Conservation (phyloP, 2,888 invertebrate genomes). For the Nipponacmea schrenckii region DNA sequence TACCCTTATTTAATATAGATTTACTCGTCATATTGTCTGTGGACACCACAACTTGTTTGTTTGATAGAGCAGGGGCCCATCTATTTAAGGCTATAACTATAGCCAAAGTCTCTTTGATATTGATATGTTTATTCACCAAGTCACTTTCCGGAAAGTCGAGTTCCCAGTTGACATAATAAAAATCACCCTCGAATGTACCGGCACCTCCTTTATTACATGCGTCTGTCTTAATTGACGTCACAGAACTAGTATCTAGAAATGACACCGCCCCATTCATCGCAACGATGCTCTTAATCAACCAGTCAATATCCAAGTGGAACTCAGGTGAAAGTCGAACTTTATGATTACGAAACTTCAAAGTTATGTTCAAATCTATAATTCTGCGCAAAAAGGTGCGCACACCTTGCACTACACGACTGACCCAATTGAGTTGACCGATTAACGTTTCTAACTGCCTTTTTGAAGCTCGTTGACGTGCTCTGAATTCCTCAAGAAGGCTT, state of each 20-base stretch:
- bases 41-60: not conserved
- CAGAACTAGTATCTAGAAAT: not conserved
- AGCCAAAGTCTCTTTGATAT: not conserved
- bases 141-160: not conserved
- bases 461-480: too few species aligned
- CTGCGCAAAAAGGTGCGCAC: not conserved
- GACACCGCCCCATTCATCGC: not conserved
- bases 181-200: not conserved
- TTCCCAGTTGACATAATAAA: not conserved
- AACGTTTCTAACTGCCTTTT: slow-evolving; percentile 2
- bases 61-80: not conserved
- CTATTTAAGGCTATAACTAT: not conserved
- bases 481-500: too few species aligned
- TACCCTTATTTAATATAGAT: not conserved
- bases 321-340: not conserved
- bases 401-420: slow-evolving; percentile 1
- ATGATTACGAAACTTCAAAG: not conserved
- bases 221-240: too few species aligned
- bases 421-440: slow-evolving; percentile 10
- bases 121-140: not conserved
- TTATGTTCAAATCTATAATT: not conserved
- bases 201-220: too few species aligned
- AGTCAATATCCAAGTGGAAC: not conserved
- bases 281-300: not conserved
- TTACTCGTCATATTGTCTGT: not conserved